Evolutionary conservation across 2,888 invertebrate species (phyloP).

Genomic region (Pammene fasciana): DNA sequence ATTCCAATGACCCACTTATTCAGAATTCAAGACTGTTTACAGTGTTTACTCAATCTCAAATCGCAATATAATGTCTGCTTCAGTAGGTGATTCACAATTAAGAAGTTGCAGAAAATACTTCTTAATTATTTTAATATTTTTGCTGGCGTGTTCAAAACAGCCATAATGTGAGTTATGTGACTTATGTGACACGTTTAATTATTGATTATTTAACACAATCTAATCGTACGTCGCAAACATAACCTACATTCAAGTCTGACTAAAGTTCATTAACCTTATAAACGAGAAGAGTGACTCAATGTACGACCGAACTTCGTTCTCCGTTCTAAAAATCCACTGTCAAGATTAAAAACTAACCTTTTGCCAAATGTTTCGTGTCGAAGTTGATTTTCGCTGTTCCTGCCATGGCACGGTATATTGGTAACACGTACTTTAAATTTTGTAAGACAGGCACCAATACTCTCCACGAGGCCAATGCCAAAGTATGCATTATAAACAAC

Average conservation of each 20-base stretch:
- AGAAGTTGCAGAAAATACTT: slow-evolving; percentile 7
- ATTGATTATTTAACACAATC: slow-evolving; percentile 8
- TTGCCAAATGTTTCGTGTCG: slow-evolving; percentile 69
- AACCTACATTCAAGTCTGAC: slow-evolving; percentile 11
- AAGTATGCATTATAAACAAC: slow-evolving; percentile 48
- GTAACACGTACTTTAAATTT: slow-evolving; percentile 59
- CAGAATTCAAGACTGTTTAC: slow-evolving; percentile 5
- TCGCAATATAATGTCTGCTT: slow-evolving; percentile 1
- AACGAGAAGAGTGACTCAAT: background rate
- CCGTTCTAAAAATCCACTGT: background rate
- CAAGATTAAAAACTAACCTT: slow-evolving; percentile 58
- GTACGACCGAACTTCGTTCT: too few relatives aligned
- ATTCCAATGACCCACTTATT: background rate
- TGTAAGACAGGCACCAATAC: slow-evolving; percentile 55
- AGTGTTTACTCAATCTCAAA: slow-evolving; percentile 3
- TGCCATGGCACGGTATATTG: slow-evolving; percentile 60
- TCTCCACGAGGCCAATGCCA: slow-evolving; percentile 52
- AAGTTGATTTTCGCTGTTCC: slow-evolving; percentile 60
- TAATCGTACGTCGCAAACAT: slow-evolving; percentile 5
- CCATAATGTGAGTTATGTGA: too few relatives aligned
- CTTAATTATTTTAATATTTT: background rate
- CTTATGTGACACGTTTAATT: slow-evolving; percentile 5
- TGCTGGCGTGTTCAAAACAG: background rate
- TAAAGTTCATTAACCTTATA: slow-evolving; percentile 11
- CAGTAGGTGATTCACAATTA: background rate